Percentiles rank a stretch among this genome's conserved stretches.
phyloP scores from a whole-genome alignment of 2,888 invertebrate genomes.

The Synanthedon vespiformis region DNA sequence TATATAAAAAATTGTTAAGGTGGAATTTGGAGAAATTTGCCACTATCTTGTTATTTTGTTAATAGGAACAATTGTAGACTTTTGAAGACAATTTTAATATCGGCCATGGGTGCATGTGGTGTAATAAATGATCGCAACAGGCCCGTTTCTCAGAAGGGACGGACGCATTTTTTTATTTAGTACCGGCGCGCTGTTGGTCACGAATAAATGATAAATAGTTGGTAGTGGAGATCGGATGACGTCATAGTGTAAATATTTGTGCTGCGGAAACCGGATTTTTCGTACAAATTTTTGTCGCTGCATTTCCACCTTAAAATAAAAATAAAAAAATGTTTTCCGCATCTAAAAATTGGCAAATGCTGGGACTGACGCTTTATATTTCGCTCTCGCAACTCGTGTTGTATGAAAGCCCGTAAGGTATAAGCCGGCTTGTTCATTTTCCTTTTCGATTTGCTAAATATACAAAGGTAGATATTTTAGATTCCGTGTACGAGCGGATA shows the following conservation, averaged over 20 bases:
- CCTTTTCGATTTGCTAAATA: too few relatives aligned
- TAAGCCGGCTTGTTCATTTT: too few relatives aligned
- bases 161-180: conserved; percentile 27
- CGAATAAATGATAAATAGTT: conserved; percentile 55
- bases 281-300: neutral
- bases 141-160: conserved; percentile 52
- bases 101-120: conserved; percentile 35
- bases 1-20: too few relatives aligned
- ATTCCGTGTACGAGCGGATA: too few relatives aligned
- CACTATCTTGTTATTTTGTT: conserved; percentile 1
- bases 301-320: neutral
- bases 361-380: neutral
- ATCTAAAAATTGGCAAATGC: neutral
- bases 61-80: conserved; percentile 28
- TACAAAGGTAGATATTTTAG: too few relatives aligned
- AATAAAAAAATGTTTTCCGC: neutral
- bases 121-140: conserved; percentile 61
- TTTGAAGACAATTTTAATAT: conserved; percentile 21
- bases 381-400: too few relatives aligned
- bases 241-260: conserved; percentile 27
- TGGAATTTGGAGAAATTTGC: neutral
- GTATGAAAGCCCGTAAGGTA: too few relatives aligned
- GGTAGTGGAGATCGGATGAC: conserved; percentile 31
- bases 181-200: conserved; percentile 38
- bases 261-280: conserved; percentile 3